These are phyloP conservation scores for Buceros bicornis DNA, from an alignment of 2,797 vertebrate species.

Conservation along the genomic window DNA sequence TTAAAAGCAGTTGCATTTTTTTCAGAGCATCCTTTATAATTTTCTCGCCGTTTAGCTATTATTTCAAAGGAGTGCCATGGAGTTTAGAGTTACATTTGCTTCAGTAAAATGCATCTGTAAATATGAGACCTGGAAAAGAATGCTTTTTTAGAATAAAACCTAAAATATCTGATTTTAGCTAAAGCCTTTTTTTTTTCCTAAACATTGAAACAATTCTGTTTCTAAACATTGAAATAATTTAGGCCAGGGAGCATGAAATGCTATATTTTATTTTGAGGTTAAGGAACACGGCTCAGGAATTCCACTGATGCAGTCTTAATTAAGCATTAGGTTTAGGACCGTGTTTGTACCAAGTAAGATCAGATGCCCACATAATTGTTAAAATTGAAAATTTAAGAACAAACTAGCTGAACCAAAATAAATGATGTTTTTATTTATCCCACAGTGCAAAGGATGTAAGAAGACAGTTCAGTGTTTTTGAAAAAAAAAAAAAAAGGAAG, in stretches of 20 bases:
- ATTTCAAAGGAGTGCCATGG: background rate
- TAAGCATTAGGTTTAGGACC: background rate
- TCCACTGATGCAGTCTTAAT: background rate
- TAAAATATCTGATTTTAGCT: background rate
- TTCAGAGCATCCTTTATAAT: background rate
- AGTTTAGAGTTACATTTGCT: background rate
- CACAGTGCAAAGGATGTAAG: background rate
- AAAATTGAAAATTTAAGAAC: background rate
- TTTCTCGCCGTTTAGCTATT: background rate
- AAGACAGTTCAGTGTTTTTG: background rate
- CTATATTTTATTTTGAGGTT: background rate
- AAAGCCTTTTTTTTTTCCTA: background rate
- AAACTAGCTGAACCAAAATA: background rate
- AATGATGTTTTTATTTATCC: background rate
- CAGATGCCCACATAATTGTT: background rate
- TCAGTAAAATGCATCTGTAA: background rate
- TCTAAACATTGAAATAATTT: background rate
- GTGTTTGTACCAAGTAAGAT: background rate
- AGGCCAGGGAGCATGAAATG: background rate
- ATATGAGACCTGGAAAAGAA: background rate
- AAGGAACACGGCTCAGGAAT: background rate
- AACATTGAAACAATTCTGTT: background rate
- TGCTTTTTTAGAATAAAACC: background rate
- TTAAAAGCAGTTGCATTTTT: conserved; percentile 40
- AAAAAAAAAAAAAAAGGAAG: background rate